Conservation (phyloP, 2,797 vertebrate genomes). For the Ara ararauna region DNA sequence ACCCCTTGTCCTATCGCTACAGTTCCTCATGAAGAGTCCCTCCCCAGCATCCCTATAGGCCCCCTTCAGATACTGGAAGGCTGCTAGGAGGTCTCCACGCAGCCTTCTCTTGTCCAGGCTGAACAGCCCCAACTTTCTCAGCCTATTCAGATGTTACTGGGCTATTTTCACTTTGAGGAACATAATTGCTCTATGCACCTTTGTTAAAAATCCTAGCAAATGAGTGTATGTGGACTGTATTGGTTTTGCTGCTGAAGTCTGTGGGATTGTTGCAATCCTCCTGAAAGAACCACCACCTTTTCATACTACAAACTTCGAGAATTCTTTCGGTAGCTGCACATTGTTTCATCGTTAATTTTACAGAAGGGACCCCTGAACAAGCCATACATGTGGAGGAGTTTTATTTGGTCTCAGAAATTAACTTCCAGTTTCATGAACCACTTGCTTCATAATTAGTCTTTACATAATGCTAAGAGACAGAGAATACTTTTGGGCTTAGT, state of each 20-base stretch:
- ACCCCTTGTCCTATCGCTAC: no score
- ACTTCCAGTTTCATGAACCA: not conserved
- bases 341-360: not conserved
- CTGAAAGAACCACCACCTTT: not conserved
- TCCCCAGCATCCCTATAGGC: no score
- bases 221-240: not conserved
- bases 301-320: not conserved
- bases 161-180: not conserved
- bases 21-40: no score
- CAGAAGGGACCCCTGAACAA: not conserved
- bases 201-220: not conserved
- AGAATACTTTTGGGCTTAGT: not conserved
- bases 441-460: conserved; percentile 7
- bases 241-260: not conserved
- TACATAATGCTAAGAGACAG: not conserved
- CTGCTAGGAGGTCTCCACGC: no score
- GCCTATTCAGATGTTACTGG: not conserved
- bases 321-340: not conserved
- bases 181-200: not conserved
- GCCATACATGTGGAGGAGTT: not conserved
- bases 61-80: no score
- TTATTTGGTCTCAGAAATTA: not conserved
- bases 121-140: no score
- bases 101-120: no score
- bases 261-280: not conserved